Evolutionary conservation across 1,140 invertebrate species (phyloP).

Genomic region (Elysia chlorotica): DNA sequence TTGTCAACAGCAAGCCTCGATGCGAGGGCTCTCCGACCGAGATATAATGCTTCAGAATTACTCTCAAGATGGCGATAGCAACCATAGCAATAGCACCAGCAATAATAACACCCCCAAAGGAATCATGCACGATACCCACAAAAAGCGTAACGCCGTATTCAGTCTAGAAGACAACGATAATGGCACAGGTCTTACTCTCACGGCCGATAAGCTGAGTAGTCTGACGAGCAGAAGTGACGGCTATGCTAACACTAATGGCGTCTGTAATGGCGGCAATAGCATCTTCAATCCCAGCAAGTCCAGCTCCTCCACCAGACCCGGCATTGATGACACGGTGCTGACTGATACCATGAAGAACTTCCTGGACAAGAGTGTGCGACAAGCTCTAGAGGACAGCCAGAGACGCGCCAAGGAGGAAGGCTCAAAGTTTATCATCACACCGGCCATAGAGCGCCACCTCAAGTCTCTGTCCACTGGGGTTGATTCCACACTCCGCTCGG

Average conservation of each 20-base stretch:
- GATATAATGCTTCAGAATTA: conserved; percentile 20
- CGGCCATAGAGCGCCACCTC: background rate
- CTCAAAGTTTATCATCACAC: background rate
- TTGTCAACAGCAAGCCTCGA: no score
- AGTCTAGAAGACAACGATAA: no score
- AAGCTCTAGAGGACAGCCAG: conserved; percentile 12
- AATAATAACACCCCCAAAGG: no score
- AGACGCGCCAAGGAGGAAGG: background rate
- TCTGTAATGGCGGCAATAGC: no score
- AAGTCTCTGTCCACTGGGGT: background rate
- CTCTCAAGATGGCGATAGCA: conserved; percentile 13
- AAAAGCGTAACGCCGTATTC: conserved; percentile 7
- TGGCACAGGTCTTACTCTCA: no score
- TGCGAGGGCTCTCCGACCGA: conserved; percentile 7
- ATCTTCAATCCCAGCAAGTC: background rate
- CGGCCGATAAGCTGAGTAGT: no score
- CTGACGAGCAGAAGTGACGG: no score
- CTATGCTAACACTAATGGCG: no score
- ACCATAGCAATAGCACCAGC: conserved; percentile 1
- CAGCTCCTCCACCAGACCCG: no score
- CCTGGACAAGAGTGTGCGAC: conserved; percentile 6
- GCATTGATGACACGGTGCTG: conserved; percentile 1
- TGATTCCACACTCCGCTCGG: background rate
- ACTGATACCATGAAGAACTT: conserved; percentile 5
- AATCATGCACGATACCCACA: background rate